Base-by-base conservation (phyloP, 2,888 invertebrate genomes). In the Bembecia ichneumoniformis region DNA sequence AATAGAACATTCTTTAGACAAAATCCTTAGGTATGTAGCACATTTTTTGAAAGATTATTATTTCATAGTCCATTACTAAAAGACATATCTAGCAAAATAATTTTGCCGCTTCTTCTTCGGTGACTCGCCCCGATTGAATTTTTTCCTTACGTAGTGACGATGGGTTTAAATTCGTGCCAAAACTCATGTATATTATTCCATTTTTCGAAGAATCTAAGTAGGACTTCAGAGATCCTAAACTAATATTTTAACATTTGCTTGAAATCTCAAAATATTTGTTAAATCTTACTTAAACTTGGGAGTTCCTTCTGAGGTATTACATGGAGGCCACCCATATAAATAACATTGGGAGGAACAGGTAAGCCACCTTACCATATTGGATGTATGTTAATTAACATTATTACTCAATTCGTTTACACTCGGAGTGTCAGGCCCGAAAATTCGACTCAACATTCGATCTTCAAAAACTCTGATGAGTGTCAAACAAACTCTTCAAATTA, bases 271-370 rank as follows among this genome's bases (percentile, higher is more conserved):
- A 17, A 17, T 17, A 1, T 7, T 36, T 36, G 36, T 43, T 43
- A 14, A 15, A 43, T 13, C 16, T 28, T 28, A 49, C 43, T 43
- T 58, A 70, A 71, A 57, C 55, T 43, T 9, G 70, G 63, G 11
- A 74, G 45, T 15, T 62, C 55, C 43, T 62, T 63, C 28, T 35
- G n/a, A 10, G 60, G 57, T 16, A 53, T 63, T 35, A 64, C 59
- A 50, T 72, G 71, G 20, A 76, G 56, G 1, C 75, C 72, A 3
- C 71, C 71, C 46, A 74, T 58, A 48, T 65, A 68, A 2, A 73
- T 35, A 1, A 76, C 61, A 44, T 55, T 65, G 0, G 72, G 68
- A 9, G 67, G 65, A 4, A 63, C 56, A 0, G 74, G 74, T 3
- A 60, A 60, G 45, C 68, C 71, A 2, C 58, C 59, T 48, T 64